Conservation (phyloP, 1,140 invertebrate genomes). For the Heliothis virescens region DNA sequence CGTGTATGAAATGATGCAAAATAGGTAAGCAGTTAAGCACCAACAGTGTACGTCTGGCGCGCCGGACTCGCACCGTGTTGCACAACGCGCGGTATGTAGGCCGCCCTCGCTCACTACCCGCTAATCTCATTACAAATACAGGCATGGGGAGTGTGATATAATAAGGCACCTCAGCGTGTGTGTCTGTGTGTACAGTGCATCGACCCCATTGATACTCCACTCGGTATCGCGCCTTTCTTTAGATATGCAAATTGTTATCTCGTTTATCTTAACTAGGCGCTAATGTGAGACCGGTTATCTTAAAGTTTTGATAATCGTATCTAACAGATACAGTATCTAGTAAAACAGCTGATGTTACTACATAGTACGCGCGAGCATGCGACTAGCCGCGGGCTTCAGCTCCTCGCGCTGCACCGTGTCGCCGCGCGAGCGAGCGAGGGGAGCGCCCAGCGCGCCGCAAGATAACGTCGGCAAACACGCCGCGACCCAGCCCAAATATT, state of each 20-base stretch:
- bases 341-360: constrained; percentile 63
- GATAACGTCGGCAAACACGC: constrained; percentile 75
- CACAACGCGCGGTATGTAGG: background rate
- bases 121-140: constrained; percentile 27
- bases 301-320: constrained; percentile 81
- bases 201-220: constrained; percentile 65
- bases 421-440: constrained; percentile 56
- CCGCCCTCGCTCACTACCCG: background rate
- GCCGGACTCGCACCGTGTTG: background rate
- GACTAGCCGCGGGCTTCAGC: background rate
- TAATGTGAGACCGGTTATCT: constrained; percentile 83
- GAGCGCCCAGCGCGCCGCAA: constrained; percentile 67
- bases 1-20: no score
- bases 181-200: constrained; percentile 56
- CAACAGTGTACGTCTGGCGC: no score
- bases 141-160: constrained; percentile 13
- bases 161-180: constrained; percentile 6
- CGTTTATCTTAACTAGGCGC: constrained; percentile 84
- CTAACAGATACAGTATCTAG: constrained; percentile 79
- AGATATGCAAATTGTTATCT: constrained; percentile 85
- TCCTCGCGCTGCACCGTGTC: constrained; percentile 3
- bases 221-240: constrained; percentile 64
- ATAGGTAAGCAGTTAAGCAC: no score
- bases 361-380: constrained; percentile 22
- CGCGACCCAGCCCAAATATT: constrained; percentile 70